Base-by-base conservation (phyloP, 2,797 vertebrate species). In the Premnoplex brunnescens region DNA sequence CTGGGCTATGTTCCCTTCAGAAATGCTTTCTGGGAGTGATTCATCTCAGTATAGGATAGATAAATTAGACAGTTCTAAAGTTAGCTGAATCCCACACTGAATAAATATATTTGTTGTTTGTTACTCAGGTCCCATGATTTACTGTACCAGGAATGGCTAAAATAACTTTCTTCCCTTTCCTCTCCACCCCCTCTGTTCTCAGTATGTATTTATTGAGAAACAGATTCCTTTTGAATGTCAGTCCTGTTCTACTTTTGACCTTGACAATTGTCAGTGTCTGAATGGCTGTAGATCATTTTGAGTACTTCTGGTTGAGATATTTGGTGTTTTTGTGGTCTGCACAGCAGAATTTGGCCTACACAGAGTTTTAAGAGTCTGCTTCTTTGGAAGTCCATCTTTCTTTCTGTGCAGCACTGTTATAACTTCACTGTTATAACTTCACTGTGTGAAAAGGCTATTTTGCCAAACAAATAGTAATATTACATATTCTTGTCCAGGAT, bases 161-260 rank as follows among this genome's bases (percentile, higher is more conserved):
- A 96, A 96, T 92, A 93, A 75, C 60, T 90, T 75, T 43, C 36
- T 91, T 94, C 67, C 59, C 9, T 63, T 90, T 94, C 80, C 48
- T 87, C 10, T 87, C 67, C 81, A 82, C 72, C 34, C 41, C 7
- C 71, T 91, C 86, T 71, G 37, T 89, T 96, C 85, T 77, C 58
- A 58, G 27, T 59, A 48, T 23, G 3, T 20, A 27, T 82, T 66
- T 92, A 34, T 68, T 91, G 46, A 92, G 89, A 92, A 93, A 91
- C 80, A 4, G 37, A 71, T 32, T 85, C 22, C 26, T 82, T 85
- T 49, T 60, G 49, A 91, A 94, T 6, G 0, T 74, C n/a, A 66
- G 8, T 24, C 77, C 51, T 85, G 6, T 76, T 82, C 46, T 37
- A 39, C 60, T 63, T 87, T 44, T 71, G 44, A 34, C 30, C 44